Evolutionary conservation across 2,797 vertebrate genomes (phyloP), one percentile per base, ranked within the genome.

Genomic region (Sus cebifrons): DNA sequence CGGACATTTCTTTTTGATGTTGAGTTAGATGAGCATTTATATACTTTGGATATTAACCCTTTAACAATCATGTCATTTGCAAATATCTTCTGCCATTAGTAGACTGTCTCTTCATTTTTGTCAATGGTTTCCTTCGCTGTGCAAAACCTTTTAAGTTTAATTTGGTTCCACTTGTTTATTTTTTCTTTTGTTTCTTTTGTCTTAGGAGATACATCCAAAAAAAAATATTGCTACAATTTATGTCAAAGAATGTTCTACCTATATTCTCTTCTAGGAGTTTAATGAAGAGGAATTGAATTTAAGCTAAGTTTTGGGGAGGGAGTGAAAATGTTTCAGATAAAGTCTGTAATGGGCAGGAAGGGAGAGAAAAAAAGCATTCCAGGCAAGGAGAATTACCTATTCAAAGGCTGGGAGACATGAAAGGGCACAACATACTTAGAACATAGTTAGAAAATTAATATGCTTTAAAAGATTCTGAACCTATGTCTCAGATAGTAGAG

Each of bases 401-500:
- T 20, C 65, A 86, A 95, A 96, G 52, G 15, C 15, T 60, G 71
- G 82, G 20, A 68, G 49, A 62, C 78, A 74, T 60, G 25, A 73
- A 74, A 83, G 0, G 2, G 18, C 1, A 60, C 40, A 70, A 82
- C 2, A 68, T 40, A 77, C 60, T 95, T 74, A 65, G 9, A 85
- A 90, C 18, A 79, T 2, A 27, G 6, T 1, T 77, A 29, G 44
- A 79, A 82, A 89, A 82, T 89, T 17, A 78, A 54, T 54, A 75
- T 12, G 3, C 62, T 94, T 36, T n/a, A 81, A 71, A 92, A 90
- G 17, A 2, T 49, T 84, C 20, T n/a, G 7, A 90, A 82, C 9
- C 60, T 65, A 8, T 67, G 27, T 88, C 27, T 92, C 3, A 62
- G 70, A 27, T 65, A 36, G 17, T 77, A 81, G n/a, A 74, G 13